Evolutionary conservation across 2,888 invertebrate genomes (phyloP).

Genomic region (Abscondita cerata): DNA sequence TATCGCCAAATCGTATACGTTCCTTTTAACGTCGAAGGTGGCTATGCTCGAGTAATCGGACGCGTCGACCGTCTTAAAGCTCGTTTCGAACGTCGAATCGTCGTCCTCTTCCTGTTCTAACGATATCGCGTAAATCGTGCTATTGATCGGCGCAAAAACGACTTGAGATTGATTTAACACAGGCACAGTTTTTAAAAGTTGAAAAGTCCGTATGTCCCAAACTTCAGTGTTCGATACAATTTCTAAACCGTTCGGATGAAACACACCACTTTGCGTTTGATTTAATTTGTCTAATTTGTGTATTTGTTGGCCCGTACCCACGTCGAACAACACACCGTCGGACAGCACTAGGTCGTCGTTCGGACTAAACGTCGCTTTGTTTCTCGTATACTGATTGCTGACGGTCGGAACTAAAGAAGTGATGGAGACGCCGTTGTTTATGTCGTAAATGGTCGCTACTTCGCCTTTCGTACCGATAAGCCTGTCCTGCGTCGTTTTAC

Average conservation of each 20-base stretch:
- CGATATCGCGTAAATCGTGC: constrained; percentile 87
- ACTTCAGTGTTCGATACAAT: constrained; percentile 98
- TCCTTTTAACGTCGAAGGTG: constrained; percentile 91
- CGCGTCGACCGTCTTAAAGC: constrained; percentile 94
- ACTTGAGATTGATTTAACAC: constrained; percentile 89
- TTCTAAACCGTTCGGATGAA: constrained; percentile 95
- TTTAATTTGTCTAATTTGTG: constrained; percentile 98
- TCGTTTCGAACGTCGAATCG: constrained; percentile 82
- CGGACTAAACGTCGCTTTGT: constrained; percentile 92
- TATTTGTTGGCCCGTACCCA: constrained; percentile 83
- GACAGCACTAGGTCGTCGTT: constrained; percentile 93
- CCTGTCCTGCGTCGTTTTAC: constrained; percentile 82
- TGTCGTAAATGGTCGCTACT: constrained; percentile 88
- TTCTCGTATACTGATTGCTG: constrained; percentile 92
- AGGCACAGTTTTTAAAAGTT: constrained; percentile 92
- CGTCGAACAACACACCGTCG: constrained; percentile 96
- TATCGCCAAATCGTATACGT: constrained; percentile 85
- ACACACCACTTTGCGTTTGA: constrained; percentile 92
- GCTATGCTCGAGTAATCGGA: constrained; percentile 95
- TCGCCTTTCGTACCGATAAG: constrained; percentile 89
- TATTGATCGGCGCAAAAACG: constrained; percentile 85
- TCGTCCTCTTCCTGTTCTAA: constrained; percentile 77
- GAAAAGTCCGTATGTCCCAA: constrained; percentile 96
- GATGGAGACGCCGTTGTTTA: constrained; percentile 78
- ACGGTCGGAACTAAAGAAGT: constrained; percentile 78